These are phyloP conservation scores for Bilobella aurantiaca DNA, from an alignment of 1,140 invertebrate species.

Conservation along the genomic window DNA sequence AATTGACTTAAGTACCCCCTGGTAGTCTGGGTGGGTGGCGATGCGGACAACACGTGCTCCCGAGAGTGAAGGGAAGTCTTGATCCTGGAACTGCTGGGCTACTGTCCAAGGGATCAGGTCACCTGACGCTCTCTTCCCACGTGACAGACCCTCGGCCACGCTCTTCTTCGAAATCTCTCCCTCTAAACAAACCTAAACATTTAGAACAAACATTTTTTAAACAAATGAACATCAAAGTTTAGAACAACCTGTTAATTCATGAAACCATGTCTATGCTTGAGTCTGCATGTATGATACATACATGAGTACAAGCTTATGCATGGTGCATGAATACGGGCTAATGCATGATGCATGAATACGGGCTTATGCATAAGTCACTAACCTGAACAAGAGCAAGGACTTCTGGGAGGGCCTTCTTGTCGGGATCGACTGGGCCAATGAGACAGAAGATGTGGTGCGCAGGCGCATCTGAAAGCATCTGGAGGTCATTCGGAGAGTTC, in stretches of 20 bases:
- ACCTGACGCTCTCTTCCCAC: conserved; percentile 81
- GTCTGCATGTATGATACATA: no score
- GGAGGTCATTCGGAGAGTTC: conserved; percentile 97
- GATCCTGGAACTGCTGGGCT: conserved; percentile 88
- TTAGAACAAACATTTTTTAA: neutral
- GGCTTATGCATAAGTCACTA: no score
- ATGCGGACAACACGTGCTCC: conserved; percentile 90
- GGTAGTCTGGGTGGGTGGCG: conserved; percentile 96
- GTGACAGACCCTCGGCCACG: conserved; percentile 63
- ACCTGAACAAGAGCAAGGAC: conserved; percentile 83
- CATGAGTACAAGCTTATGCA: no score
- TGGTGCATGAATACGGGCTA: no score
- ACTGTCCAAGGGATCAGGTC: conserved; percentile 98
- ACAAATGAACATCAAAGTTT: no score
- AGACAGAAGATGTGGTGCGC: conserved; percentile 95
- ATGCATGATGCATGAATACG: no score
- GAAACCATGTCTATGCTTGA: no score
- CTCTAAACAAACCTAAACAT: conserved; percentile 72
- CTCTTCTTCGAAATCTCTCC: conserved; percentile 78
- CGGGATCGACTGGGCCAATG: conserved; percentile 67
- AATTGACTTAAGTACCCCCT: conserved; percentile 51
- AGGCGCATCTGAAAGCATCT: conserved; percentile 97
- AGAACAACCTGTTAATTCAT: no score
- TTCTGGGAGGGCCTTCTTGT: conserved; percentile 68
- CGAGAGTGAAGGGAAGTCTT: conserved; percentile 79